Base-by-base conservation (phyloP, 2,888 invertebrate genomes). In the Apodemia mormo region DNA sequence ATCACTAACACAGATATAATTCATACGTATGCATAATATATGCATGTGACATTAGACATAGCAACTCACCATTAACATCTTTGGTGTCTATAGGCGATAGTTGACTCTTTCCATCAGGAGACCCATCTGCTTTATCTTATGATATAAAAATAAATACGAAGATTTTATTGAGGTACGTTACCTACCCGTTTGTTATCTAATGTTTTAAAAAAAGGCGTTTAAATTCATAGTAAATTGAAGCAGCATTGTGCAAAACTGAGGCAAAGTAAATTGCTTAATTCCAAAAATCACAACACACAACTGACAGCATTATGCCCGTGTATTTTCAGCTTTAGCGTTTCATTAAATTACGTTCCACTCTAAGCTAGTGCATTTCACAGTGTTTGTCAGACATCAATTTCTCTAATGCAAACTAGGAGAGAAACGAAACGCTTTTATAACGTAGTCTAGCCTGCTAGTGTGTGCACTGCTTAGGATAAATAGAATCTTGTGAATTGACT, bases 401-500 rank as follows among this genome's bases (percentile, higher is more conserved):
- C 64, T 33, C 64, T 64, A 64, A 64, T 64, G 64, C n/a, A 64
- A 64, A 64, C 64, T 33, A 64, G n/a, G 64, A 64, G 64, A n/a
- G 64, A 64, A 64, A 64, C 33, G 64, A 37, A 64, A 64, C 64
- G 33, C 64, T 64, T 64, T 64, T 64, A 64, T 14, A 37, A n/a
- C 14, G 64, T 37, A 37, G 37, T 30, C 14, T 33, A 14, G 33
- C 14, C n/a, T 64, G 37, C n/a, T 22, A 22, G 22, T 64, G 8
- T 37, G 64, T 64, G 64, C 7, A 64, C n/a, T 61, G 58, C 58
- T 61, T 10, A 5, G 10, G 58, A 30, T 12, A 30, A 30, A 61
- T 12, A 61, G 14, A 33, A 33, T 61, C 29, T 30, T 30, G 58
- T 30, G 30, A 61, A 61, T 33, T 61, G 58, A 29, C 12, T 22